A percentile compares a stretch with the other conserved stretches of the same genome.
These are phyloP conservation scores for Eupithecia subfuscata DNA, from an alignment of 2,888 invertebrate species.

Conservation along the genomic window DNA sequence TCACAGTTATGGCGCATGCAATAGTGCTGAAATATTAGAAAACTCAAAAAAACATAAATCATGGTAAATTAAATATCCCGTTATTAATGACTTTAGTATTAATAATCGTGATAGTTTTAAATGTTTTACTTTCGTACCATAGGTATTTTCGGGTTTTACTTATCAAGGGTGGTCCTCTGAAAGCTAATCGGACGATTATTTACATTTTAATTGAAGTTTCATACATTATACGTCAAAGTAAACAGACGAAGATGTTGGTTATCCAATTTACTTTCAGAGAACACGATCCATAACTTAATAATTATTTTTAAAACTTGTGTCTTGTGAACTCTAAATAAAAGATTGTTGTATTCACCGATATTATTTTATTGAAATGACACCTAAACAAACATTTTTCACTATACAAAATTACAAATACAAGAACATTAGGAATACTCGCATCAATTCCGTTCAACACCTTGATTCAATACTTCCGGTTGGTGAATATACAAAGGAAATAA, in stretches of 20 bases:
- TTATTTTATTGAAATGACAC: conserved; percentile 63
- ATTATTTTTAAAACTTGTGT: not conserved
- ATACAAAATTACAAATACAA: conserved; percentile 63
- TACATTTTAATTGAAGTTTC: not conserved
- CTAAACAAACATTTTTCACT: conserved; percentile 63
- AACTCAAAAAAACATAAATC: too few species aligned
- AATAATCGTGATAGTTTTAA: too few species aligned
- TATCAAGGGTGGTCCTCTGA: not conserved
- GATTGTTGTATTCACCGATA: conserved; percentile 43
- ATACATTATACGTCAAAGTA: not conserved
- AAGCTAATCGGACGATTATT: not conserved
- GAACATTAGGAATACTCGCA: conserved; percentile 53
- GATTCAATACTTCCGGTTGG: not conserved
- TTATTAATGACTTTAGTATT: too few species aligned
- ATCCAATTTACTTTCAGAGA: not conserved
- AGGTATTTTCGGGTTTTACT: not conserved
- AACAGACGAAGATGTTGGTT: not conserved
- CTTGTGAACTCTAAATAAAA: conserved; percentile 9
- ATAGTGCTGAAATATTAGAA: too few species aligned
- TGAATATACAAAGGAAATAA: not conserved
- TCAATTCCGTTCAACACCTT: conserved; percentile 50
- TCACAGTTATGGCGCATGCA: too few species aligned
- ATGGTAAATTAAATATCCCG: too few species aligned
- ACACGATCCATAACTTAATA: not conserved
- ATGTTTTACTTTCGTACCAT: not conserved